These are phyloP conservation scores for Apodemia zela DNA, from an alignment of 2,888 invertebrate species.

Conservation along the genomic window DNA sequence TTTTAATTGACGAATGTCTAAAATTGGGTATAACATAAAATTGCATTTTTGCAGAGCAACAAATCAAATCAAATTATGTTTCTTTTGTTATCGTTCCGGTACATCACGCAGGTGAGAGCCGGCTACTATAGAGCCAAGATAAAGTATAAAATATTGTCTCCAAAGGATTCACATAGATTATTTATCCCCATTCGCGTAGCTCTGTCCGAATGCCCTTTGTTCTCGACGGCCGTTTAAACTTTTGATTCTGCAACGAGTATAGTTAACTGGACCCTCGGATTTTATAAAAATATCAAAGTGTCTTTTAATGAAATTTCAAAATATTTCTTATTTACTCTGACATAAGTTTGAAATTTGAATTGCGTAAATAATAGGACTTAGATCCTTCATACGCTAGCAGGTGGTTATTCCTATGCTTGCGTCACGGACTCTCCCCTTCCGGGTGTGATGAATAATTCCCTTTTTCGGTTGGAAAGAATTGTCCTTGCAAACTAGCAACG, in stretches of 20 bases:
- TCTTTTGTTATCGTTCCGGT: constrained; percentile 45
- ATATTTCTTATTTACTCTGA: constrained; percentile 33
- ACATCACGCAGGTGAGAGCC: constrained; percentile 69
- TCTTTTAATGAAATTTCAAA: constrained; percentile 26
- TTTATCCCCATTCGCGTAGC: constrained; percentile 67
- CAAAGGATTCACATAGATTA: constrained; percentile 80
- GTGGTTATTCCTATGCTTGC: constrained; percentile 75
- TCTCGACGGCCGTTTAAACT: constrained; percentile 78
- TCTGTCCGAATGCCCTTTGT: constrained; percentile 74
- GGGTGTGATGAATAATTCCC: constrained; percentile 81
- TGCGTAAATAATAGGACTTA: constrained; percentile 36
- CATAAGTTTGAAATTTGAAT: constrained; percentile 34
- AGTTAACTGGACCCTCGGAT: constrained; percentile 75
- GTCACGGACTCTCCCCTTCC: constrained; percentile 79
- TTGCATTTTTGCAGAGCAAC: background rate
- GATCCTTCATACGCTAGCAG: constrained; percentile 45
- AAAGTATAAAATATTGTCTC: constrained; percentile 75
- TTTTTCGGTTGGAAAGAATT: constrained; percentile 74
- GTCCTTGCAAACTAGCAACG: constrained; percentile 75
- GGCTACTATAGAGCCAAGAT: constrained; percentile 59
- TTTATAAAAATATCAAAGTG: constrained; percentile 49
- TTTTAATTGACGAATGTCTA: background rate
- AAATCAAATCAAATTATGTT: constrained; percentile 41
- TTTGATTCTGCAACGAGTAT: constrained; percentile 80
- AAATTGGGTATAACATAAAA: background rate